Base-by-base conservation (phyloP, 2,888 invertebrate genomes). In the Agriopis marginaria region DNA sequence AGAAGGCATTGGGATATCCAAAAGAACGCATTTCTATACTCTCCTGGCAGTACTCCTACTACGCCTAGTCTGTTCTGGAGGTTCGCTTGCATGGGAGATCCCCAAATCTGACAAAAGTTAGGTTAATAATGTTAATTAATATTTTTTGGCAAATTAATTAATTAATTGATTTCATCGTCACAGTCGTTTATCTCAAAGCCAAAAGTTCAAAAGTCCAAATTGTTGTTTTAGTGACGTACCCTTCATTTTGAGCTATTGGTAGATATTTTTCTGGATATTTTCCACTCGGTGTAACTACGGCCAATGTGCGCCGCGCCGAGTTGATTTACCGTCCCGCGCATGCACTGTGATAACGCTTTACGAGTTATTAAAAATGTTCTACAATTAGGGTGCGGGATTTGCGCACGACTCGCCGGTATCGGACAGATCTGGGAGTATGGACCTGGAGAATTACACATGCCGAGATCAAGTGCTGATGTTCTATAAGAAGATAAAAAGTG, bases 321-420 rank as follows among this genome's bases (percentile, higher is more conserved):
- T 63, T 68, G 68, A 68, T 68, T 64, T 68, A 68, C 64, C 55
- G 68, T 32, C 45, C 58, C 64, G 64, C 55, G 60, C 64, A 59
- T 63, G 68, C 64, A 45, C 63, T 61, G 64, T 64, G 68, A 65
- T 69, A 69, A 62, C 64, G 69, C 69, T 54, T 14, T 49, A 58
- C 64, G 68, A 69, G 65, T 69, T 69, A 69, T 69, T 69, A 69
- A 69, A 69, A 69, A 69, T 69, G 65, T 65, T 62, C 64, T 44
- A 65, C 69, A 65, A 65, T 69, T 65, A 65, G 65, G 64, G 39
- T 60, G 10, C 58, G 50, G 64, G 60, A 63, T 61, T 44, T 54
- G 69, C 59, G 64, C 69, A 69, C 69, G 69, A 69, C 69, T 65
- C 23, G 45, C 44, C 54, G 32, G 14, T 64, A 64, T 68, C 64